Conservation (phyloP, 1,140 invertebrate genomes). For the Monochamus saltuarius region DNA sequence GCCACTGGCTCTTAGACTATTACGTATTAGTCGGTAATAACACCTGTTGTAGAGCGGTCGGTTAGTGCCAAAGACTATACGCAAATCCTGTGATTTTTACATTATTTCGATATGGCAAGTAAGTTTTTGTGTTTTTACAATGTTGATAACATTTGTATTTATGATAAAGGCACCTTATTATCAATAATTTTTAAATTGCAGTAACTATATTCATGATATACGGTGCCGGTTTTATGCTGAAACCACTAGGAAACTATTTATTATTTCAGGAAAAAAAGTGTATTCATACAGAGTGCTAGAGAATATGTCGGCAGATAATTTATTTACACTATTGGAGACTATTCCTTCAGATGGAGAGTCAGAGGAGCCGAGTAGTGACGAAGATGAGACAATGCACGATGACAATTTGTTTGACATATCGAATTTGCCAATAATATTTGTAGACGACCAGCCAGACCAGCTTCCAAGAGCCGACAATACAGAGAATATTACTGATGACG, state of each 20-base stretch:
- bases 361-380: background rate
- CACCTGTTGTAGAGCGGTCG: too few relatives aligned
- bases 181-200: too few relatives aligned
- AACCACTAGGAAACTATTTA: background rate
- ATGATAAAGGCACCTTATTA: too few relatives aligned
- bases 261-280: constrained; percentile 8
- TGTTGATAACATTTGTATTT: too few relatives aligned
- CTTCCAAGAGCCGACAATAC: constrained; percentile 5
- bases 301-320: constrained; percentile 4
- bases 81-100: too few relatives aligned
- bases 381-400: too few relatives aligned
- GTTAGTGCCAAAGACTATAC: too few relatives aligned
- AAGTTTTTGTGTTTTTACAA: too few relatives aligned
- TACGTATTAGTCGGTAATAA: too few relatives aligned
- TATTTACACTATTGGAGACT: background rate
- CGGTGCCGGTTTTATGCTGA: background rate
- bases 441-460: constrained; percentile 8
- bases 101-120: too few relatives aligned
- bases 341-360: constrained; percentile 14
- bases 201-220: too few relatives aligned
- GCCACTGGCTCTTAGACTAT: too few relatives aligned
- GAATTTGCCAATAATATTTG: constrained; percentile 13
- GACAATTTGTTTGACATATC: constrained; percentile 1
- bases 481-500: constrained; percentile 8
- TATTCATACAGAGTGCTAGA: constrained; percentile 8